phyloP scores from a whole-genome alignment of 2,888 invertebrate species.

The Hyppa rectilinea region DNA sequence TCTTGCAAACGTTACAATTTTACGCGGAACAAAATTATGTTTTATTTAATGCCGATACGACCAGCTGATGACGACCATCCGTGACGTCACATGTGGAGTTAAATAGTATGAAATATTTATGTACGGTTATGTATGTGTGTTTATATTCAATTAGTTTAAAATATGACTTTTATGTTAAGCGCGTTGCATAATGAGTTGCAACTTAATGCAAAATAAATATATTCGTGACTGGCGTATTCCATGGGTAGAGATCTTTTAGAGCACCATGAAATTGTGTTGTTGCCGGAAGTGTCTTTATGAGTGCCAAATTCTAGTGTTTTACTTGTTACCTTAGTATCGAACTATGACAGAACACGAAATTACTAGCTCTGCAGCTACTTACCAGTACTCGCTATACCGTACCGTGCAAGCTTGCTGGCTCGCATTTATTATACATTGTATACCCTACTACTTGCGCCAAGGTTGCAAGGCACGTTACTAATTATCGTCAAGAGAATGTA shows the following conservation, averaged over 20 bases:
- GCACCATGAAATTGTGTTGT: background rate
- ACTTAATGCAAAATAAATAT: background rate
- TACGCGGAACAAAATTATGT: no score
- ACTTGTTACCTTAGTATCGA: background rate
- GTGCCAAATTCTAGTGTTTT: conserved; percentile 1
- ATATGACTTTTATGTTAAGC: no score
- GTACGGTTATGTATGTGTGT: no score
- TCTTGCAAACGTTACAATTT: no score
- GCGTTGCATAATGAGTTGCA: no score
- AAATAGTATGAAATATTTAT: no score
- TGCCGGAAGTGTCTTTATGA: background rate
- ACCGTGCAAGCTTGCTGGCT: conserved; percentile 38
- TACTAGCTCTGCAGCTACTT: conserved; percentile 21
- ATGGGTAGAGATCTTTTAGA: background rate
- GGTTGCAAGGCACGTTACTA: conserved; percentile 28
- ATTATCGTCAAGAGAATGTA: background rate
- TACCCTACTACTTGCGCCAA: conserved; percentile 17
- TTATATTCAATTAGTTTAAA: no score
- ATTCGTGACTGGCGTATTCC: background rate
- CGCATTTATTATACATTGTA: conserved; percentile 57
- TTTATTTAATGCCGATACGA: no score
- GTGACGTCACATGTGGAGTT: no score
- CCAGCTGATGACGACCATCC: no score
- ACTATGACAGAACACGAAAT: conserved; percentile 18
- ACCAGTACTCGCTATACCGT: conserved; percentile 12